phyloP scores from a whole-genome alignment of 2,797 vertebrate species.

The Catamblyrhynchus diadema region DNA sequence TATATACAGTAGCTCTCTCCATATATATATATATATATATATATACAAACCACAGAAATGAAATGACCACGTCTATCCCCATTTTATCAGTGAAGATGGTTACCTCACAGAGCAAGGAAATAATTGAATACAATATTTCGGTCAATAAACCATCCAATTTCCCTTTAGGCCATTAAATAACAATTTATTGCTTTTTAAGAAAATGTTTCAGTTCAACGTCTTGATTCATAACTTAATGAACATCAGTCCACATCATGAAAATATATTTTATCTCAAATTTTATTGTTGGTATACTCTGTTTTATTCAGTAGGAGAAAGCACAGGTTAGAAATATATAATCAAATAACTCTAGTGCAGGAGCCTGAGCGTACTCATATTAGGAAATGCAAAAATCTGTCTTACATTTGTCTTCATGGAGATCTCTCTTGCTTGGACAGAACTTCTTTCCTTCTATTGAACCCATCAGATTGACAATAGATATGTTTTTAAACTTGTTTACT shows the following conservation, averaged over 20 bases:
- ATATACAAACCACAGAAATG: neutral
- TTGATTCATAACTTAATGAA: neutral
- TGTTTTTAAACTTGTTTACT: neutral
- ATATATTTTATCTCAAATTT: neutral
- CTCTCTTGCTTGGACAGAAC: neutral
- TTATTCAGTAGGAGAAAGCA: neutral
- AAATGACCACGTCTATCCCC: neutral
- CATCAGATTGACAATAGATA: neutral
- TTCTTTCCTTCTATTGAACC: neutral
- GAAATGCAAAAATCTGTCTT: neutral
- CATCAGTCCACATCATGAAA: neutral
- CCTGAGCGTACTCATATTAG: fast-evolving
- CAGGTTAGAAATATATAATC: neutral
- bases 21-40: no score
- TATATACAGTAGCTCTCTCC: neutral
- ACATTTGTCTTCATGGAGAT: neutral
- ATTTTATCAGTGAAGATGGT: neutral
- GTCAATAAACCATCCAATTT: neutral
- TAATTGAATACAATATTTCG: neutral
- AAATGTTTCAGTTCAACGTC: neutral
- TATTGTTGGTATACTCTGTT: neutral
- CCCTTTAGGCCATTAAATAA: neutral
- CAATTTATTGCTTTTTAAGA: neutral
- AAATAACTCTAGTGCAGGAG: neutral
- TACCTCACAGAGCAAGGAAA: neutral